phyloP scores from a whole-genome alignment of 2,113 vertebrate species.

The Charadrius vociferus region DNA sequence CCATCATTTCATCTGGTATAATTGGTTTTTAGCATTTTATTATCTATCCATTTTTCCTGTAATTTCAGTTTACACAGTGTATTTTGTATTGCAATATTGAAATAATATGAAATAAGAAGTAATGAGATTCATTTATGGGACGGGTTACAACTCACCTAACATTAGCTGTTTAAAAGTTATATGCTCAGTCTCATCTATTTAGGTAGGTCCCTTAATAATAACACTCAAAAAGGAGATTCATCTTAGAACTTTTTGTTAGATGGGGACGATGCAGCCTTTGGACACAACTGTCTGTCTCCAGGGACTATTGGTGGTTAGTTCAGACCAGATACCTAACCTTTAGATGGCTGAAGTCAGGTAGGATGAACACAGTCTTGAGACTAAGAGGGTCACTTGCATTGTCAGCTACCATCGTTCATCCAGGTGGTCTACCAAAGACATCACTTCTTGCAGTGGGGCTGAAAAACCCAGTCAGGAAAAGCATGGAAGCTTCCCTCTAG shows the following conservation, averaged over 20 bases:
- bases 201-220: neutral
- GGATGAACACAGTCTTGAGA: rapidly evolving
- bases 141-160: neutral
- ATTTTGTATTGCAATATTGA: neutral
- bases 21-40: neutral
- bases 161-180: neutral
- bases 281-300: neutral
- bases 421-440: neutral
- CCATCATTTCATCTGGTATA: neutral
- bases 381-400: neutral
- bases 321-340: neutral
- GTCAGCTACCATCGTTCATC: neutral
- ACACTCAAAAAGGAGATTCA: neutral
- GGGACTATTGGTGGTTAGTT: neutral
- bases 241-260: neutral
- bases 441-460: neutral
- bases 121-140: neutral
- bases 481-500: neutral
- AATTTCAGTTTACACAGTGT: neutral
- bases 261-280: neutral
- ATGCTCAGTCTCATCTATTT: neutral
- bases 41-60: neutral
- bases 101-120: neutral
- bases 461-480: neutral
- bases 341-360: neutral